These are phyloP conservation scores for Sinocyclocheilus grahami DNA, from an alignment of 2,113 vertebrate genomes.

Conservation along the genomic window DNA sequence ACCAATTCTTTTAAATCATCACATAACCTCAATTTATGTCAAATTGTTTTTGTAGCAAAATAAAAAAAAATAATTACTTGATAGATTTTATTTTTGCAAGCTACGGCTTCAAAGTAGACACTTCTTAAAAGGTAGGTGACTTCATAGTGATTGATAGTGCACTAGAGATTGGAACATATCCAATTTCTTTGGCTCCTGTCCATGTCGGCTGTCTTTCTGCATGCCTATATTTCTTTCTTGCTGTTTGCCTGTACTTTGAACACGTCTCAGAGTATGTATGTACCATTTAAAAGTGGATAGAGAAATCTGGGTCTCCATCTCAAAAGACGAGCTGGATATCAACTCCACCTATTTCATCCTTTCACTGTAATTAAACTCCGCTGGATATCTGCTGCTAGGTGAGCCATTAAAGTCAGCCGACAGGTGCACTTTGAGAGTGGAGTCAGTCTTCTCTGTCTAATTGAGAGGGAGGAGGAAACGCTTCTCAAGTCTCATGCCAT, in stretches of 20 bases:
- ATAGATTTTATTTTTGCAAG: background rate
- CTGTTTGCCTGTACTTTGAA: background rate
- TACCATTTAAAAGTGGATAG: background rate
- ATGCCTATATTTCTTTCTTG: background rate
- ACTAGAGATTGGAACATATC: background rate
- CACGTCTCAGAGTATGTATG: background rate
- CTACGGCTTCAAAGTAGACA: background rate
- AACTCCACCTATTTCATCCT: conserved; percentile 10
- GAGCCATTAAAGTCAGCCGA: conserved; percentile 38
- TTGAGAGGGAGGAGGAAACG: conserved; percentile 26
- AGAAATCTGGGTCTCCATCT: conserved; percentile 8
- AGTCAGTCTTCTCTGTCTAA: conserved; percentile 36
- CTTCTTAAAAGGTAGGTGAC: background rate
- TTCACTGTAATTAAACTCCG: conserved; percentile 39
- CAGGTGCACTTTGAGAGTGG: conserved; percentile 30
- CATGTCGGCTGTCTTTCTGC: background rate
- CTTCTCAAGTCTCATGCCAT: conserved; percentile 18
- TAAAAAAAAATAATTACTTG: background rate
- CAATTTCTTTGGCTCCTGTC: background rate
- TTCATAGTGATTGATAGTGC: background rate
- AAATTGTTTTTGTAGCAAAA: no score
- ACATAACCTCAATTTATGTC: no score
- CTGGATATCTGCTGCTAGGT: conserved; percentile 20
- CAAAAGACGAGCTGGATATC: conserved; percentile 11
- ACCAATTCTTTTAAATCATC: no score